These are phyloP conservation scores for Opisthograptis luteolata DNA, from an alignment of 2,888 invertebrate species.

Conservation along the genomic window DNA sequence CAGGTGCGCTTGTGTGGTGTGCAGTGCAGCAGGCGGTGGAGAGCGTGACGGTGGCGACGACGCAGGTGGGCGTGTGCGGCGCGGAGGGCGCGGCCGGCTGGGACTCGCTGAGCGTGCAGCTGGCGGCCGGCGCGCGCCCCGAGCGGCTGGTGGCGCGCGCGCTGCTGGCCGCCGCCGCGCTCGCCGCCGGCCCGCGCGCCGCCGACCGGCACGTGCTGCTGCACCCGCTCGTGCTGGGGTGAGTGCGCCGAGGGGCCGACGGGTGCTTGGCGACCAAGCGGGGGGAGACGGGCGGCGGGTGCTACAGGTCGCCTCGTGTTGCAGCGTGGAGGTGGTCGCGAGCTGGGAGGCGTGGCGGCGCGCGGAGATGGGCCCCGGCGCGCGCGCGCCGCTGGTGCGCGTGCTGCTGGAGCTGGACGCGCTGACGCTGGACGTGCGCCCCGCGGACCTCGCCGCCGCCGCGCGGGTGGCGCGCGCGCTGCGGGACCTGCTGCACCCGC, in stretches of 20 bases:
- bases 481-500: neutral
- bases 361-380: constrained; percentile 47
- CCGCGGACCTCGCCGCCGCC: constrained; percentile 51
- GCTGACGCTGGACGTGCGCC: constrained; percentile 56
- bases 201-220: constrained; percentile 55
- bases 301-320: neutral
- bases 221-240: constrained; percentile 68
- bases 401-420: constrained; percentile 56
- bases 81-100: constrained; percentile 54
- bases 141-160: constrained; percentile 49
- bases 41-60: constrained; percentile 53
- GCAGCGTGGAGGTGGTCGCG: constrained; percentile 56
- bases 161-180: constrained; percentile 51
- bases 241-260: too few relatives aligned
- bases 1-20: neutral
- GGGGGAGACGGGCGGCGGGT: too few relatives aligned
- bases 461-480: constrained; percentile 30
- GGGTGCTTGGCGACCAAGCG: too few relatives aligned
- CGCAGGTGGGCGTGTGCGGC: constrained; percentile 57
- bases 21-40: constrained; percentile 54
- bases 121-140: constrained; percentile 51
- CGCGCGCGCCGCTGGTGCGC: constrained; percentile 50
- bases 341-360: constrained; percentile 71
- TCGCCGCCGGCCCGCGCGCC: constrained; percentile 48
- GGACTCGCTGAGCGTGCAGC: constrained; percentile 50